Base-by-base conservation (phyloP, 2,888 invertebrate genomes). In the Kryphioiulus occultus region DNA sequence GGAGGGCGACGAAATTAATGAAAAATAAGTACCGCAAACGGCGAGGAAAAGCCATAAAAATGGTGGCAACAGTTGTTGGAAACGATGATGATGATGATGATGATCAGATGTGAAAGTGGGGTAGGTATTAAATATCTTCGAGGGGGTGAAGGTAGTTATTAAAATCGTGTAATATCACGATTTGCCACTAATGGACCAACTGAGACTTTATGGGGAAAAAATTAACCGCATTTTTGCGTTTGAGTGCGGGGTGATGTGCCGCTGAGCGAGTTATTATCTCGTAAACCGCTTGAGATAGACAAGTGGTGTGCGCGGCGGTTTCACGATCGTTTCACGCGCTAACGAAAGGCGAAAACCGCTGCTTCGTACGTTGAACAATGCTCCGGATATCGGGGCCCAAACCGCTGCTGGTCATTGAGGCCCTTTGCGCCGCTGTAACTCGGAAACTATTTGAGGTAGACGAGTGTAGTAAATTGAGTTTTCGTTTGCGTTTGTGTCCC, bases 1-100 rank as follows among this genome's bases (percentile, higher is more conserved):
- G 12, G 22, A 10, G n/a, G 26, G 68, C 12, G 26, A 68, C n/a
- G 59, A 26, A 68, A 68, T 68, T 68, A 68, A 68, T 68, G 68
- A 26, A 68, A 68, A 68, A 68, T 68, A 68, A 68, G 68, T 26
- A 68, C 7, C 26, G 26, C 68, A 4, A 53, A 53, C 19, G n/a
- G 44, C 44, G 12, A 12, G 44, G 44, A 10, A 68, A 68, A 26
- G 68, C 68, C n/a, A 68, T 68, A 68, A 26, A 68, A 68, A 26
- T 68, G 26, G 68, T 68, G 68, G 68, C 68, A 68, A 68, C 68
- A 68, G 68, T 68, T 68, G 68, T 68, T 68, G 26, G 26, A 68
- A 68, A 68, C n/a, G 68, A 68, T 68, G 68, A 68, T 68, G 68
- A 68, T 68, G 68, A 68, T 68, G 26, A 68, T 68, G 68, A 68